Base-by-base conservation (phyloP, 1,140 invertebrate genomes). In the Drosophila eugracilis region DNA sequence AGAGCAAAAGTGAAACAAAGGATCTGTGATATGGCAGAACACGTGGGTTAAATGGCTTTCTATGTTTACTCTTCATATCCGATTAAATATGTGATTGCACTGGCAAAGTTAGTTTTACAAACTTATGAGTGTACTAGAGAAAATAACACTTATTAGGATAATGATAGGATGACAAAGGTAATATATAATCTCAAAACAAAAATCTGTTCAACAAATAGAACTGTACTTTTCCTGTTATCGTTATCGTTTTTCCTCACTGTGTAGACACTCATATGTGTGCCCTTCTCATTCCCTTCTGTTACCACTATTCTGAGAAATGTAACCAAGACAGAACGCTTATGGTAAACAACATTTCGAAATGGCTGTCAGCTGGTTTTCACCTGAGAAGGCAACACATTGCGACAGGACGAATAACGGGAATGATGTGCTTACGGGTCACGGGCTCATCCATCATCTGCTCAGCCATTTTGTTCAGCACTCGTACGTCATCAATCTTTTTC, bases 401-500 rank as follows among this genome's bases (percentile, higher is more conserved):
- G 42, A 24, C 22, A 24, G 12, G 6, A 4, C 15, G 19, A 5
- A 24, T 14, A 34, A 32, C 2, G 21, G 28, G 60, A 41, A 39
- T 58, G 55, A 42, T 49, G 44, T 76, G 59, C 45, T 67, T 73
- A 63, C 78, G 55, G 60, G 60, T 60, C 73, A 65, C 59, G 58
- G 58, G 55, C 57, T 69, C 83, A 86, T 86, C 63, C 83, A 86
- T 86, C 83, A 86, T 86, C 74, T 66, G 65, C 57, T 30, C 37
- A 55, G 78, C 77, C 74, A 78, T 83, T 86, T 78, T 50, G 45
- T 54, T 80, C 74, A 54, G 67, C 59, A 77, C 69, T 77, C 60
- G 47, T 55, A 54, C 54, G 77, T 86, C 83, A 86, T 86, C 81
- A 86, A 81, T 86, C 81, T 86, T 58, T 70, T 63, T 37, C 26